Base-by-base conservation (phyloP, 2,113 vertebrate species). In the Collichthys lucidus region DNA sequence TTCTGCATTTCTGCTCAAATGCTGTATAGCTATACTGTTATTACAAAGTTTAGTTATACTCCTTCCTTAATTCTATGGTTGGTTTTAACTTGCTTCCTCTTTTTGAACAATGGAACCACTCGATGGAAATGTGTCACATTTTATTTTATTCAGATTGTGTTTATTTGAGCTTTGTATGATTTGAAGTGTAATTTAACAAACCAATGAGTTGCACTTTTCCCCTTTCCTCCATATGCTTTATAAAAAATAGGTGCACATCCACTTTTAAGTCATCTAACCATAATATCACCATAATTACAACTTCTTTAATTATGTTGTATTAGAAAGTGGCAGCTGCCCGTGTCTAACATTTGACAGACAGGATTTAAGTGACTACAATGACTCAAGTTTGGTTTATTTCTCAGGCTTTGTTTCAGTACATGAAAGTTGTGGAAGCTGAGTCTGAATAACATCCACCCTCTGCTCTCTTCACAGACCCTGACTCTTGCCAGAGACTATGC, bases 401-500 rank as follows among this genome's bases (percentile, higher is more conserved):
- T 14, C 31, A 20, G 42, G 44, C 22, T 57, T 70, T 17, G 20
- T 69, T 53, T 29, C 14, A 57, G 24, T n/a, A 12, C 19, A 49
- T 49, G 40, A 61, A 61, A 49, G 15, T 5, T 14, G 46, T 74
- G 57, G 62, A 62, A 62, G 17, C 22, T 17, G 17, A 61, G 31
- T 14, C 60, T 57, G 42, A 49, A 50, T 73, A 5, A 11, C 16
- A 2, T 35, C 61, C 19, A 11, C 2, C 19, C 22, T 52, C 44
- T 86, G 24, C 65, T 67, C 14, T 73, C 11, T 67, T 11, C 61
- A 35, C 35, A 93, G 91, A 92, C 91, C 11, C 78, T 93, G 71
- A 93, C 82, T 56, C 24, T 88, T 0, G 72, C 79, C 50, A 81
- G 89, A 85, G 79, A 89, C 29, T 90, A 93, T 1, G 86, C 88